phyloP scores from a whole-genome alignment of 1,140 invertebrate species.

The Andrena cerasifolii region DNA sequence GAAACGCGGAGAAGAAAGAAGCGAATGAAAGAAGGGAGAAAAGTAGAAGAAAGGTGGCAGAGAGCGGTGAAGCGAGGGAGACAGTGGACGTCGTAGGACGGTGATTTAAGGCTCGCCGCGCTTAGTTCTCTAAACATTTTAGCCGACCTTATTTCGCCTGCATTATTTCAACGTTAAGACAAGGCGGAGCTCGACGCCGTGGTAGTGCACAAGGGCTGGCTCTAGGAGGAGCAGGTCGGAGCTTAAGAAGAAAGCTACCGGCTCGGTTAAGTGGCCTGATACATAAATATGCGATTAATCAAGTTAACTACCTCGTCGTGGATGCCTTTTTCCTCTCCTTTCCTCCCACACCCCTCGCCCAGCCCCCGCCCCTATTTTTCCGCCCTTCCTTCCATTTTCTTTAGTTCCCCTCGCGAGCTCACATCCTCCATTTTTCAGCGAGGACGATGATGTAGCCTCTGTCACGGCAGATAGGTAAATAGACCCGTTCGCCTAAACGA shows the following conservation, averaged over 20 bases:
- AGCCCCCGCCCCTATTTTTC: neutral
- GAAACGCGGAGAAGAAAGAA: neutral
- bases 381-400: neutral
- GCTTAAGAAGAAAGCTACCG: constrained; percentile 66
- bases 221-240: constrained; percentile 45
- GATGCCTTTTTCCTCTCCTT: constrained; percentile 41
- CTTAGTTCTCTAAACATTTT: constrained; percentile 78
- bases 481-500: constrained; percentile 74
- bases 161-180: constrained; percentile 78
- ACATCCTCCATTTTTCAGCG: constrained; percentile 35
- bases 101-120: constrained; percentile 69
- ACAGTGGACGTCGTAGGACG: constrained; percentile 58
- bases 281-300: constrained; percentile 80
- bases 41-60: neutral
- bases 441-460: constrained; percentile 11
- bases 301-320: constrained; percentile 69
- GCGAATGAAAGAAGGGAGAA: constrained; percentile 25
- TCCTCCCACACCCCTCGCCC: neutral
- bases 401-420: neutral
- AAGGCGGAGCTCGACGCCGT: constrained; percentile 58
- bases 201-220: constrained; percentile 42
- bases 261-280: constrained; percentile 75
- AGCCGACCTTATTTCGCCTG: constrained; percentile 75
- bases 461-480: constrained; percentile 65
- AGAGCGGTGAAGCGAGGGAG: constrained; percentile 29